phyloP scores from a whole-genome alignment of 1,140 invertebrate genomes.

The Fopius arisanus region DNA sequence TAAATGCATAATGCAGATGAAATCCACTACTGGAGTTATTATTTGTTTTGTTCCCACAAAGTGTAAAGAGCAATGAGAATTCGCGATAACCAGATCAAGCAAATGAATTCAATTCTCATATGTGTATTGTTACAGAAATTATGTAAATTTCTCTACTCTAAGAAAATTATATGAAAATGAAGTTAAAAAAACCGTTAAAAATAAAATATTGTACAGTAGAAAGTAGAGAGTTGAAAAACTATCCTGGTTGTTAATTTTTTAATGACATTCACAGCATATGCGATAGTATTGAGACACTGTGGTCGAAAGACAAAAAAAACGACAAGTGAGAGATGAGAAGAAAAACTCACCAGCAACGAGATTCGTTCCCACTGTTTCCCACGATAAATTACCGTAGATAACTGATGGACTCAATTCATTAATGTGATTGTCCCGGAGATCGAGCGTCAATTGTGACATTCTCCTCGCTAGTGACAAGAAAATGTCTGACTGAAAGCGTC shows the following conservation, averaged over 20 bases:
- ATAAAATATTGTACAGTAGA: conserved; percentile 31
- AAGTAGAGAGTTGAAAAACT: conserved; percentile 9
- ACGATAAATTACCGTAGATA: conserved; percentile 85
- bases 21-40: neutral
- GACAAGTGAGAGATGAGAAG: too few species aligned
- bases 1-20: neutral
- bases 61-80: conserved; percentile 14
- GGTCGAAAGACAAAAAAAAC: too few species aligned
- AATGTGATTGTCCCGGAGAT: conserved; percentile 83
- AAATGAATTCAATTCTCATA: neutral
- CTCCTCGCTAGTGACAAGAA: conserved; percentile 76
- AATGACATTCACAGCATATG: neutral
- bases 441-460: conserved; percentile 81
- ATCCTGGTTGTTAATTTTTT: neutral
- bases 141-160: conserved; percentile 23
- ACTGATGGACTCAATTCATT: conserved; percentile 80
- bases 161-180: neutral
- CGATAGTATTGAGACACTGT: too few species aligned
- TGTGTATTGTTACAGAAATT: conserved; percentile 16
- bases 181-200: conserved; percentile 18
- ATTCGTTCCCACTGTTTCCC: conserved; percentile 84
- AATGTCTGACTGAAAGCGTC: conserved; percentile 78
- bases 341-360: conserved; percentile 73
- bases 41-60: neutral
- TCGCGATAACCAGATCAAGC: neutral